Evolutionary conservation across 2,797 vertebrate genomes (phyloP), one percentile per base, ranked within the genome.

Genomic region (Triplophysa yarkandensis): DNA sequence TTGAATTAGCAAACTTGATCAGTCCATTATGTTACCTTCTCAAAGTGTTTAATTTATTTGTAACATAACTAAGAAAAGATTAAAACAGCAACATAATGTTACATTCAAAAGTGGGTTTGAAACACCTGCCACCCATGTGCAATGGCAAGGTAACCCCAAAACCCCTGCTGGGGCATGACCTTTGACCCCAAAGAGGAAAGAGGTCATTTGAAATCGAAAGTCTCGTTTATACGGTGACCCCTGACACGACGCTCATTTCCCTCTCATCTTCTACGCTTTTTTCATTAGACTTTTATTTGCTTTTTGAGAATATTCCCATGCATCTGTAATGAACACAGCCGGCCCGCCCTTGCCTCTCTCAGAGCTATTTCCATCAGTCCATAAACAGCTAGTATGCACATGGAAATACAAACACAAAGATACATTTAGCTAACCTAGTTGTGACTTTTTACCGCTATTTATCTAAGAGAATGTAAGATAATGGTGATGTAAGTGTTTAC

Each of bases 161-260:
- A 46, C 66, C 30, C n/a, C 67, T 43, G 27, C 69, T 60, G 67
- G 63, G 30, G 52, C 57, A 70, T 79, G 70, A 77, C 70, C 62
- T 74, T 65, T 72, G 67, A 79, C 52, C 71, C 55, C 52, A 48
- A 71, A 71, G 67, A 74, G 61, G 78, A 61, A 57, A 71, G 30
- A 66, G 78, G 68, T 83, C 69, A 70, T 68, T 76, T 63, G 25
- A 52, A 52, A 69, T 63, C 77, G 50, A 69, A 63, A 60, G 52
- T 80, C 69, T 72, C 76, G 66, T 76, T 81, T 81, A 74, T 54
- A 68, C 57, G 71, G 65, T 79, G 77, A 81, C 82, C 77, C 32
- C 55, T 71, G 57, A 71, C 77, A 80, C 36, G 50, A 43, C 30
- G 1, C 30, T 68, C 10, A 58, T 57, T 74, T 19, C 17, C 28